These are phyloP conservation scores for Heliangelus exortis DNA, from an alignment of 2,797 vertebrate species.

Conservation along the genomic window DNA sequence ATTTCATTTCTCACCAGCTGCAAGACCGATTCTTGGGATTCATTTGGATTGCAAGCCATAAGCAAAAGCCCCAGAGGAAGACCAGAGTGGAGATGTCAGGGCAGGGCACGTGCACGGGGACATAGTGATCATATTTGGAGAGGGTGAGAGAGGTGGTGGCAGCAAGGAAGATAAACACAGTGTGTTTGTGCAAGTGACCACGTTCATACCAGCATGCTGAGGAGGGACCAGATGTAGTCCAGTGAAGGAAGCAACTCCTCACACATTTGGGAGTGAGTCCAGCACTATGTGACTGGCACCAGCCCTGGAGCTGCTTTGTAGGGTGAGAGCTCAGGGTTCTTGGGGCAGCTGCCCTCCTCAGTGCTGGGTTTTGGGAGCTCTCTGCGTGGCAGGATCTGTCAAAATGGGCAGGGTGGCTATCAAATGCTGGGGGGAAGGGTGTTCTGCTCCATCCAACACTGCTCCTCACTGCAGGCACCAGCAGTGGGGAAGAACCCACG, in stretches of 20 bases:
- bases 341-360: background rate
- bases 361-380: background rate
- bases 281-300: background rate
- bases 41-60: background rate
- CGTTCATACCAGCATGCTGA: background rate
- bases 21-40: background rate
- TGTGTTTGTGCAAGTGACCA: constrained; percentile 19
- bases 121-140: background rate
- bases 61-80: background rate
- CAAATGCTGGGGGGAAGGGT: fast-evolving
- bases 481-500: background rate
- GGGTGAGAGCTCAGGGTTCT: background rate
- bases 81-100: fast-evolving
- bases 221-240: constrained; percentile 32
- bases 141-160: constrained; percentile 25
- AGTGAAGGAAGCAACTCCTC: background rate
- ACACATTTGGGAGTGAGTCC: background rate
- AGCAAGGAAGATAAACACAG: background rate
- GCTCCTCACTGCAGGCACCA: fast-evolving
- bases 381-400: background rate
- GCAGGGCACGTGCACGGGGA: fast-evolving
- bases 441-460: background rate
- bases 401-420: background rate
- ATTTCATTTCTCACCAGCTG: constrained; percentile 24
- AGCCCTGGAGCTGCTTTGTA: background rate